Conservation (phyloP, 2,113 vertebrate species). For the Caloenas nicobarica region DNA sequence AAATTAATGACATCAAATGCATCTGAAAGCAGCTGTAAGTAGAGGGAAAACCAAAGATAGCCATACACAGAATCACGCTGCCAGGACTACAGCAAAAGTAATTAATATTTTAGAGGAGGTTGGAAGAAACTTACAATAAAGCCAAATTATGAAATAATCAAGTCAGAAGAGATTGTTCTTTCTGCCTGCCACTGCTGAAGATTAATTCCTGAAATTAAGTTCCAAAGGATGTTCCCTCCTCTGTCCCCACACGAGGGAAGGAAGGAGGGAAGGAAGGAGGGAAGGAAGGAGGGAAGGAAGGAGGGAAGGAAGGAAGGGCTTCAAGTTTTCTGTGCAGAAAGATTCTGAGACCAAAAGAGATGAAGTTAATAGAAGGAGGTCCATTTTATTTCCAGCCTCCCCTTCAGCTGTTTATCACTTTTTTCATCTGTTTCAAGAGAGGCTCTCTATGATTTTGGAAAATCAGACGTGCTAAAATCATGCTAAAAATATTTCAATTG, state of each 20-base stretch:
- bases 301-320: neutral
- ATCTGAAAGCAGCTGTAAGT: neutral
- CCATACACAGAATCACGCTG: neutral
- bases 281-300: no score
- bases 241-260: neutral
- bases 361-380: neutral
- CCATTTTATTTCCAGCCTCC: neutral
- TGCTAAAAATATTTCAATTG: conserved; percentile 56
- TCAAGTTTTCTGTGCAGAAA: neutral
- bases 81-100: neutral
- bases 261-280: accelerated
- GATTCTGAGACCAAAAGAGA: neutral
- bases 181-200: neutral
- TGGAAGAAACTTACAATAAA: conserved; percentile 6
- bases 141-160: conserved; percentile 24
- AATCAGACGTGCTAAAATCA: conserved; percentile 10
- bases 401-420: conserved; percentile 8
- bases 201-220: neutral
- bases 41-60: neutral
- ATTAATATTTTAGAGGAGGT: conserved; percentile 26
- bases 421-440: conserved; percentile 29
- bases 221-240: neutral
- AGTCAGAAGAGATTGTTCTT: conserved; percentile 8
- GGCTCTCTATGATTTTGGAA: neutral
- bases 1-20: conserved; percentile 1